Conservation (phyloP, 2,888 invertebrate species). For the Rhamphomyia laevipes region DNA sequence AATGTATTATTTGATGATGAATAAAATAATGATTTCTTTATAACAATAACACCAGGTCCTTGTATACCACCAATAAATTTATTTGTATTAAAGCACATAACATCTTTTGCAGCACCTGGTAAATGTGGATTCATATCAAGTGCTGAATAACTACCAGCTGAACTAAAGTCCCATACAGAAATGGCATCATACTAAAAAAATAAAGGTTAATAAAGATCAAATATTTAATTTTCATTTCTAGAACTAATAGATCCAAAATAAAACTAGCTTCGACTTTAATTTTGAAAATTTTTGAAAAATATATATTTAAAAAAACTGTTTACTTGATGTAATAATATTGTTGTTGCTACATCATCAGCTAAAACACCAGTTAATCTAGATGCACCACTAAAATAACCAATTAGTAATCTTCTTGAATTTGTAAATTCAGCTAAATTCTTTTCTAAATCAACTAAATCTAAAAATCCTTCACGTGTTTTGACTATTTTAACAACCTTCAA, state of each 20-base stretch:
- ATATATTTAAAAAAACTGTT: too few relatives aligned
- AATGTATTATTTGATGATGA: constrained; percentile 36
- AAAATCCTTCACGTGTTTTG: constrained; percentile 66
- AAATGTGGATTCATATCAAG: constrained; percentile 77
- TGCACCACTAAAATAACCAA: constrained; percentile 77
- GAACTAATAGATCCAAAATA: too few relatives aligned
- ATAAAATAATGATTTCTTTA: constrained; percentile 45
- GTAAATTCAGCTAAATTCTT: constrained; percentile 52
- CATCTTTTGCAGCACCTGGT: constrained; percentile 70
- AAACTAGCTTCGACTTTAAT: too few relatives aligned
- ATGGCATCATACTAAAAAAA: constrained; percentile 53
- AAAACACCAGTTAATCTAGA: constrained; percentile 84
- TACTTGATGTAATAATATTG: constrained; percentile 59
- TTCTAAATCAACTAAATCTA: constrained; percentile 67
- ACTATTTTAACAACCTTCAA: constrained; percentile 62
- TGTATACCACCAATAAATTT: constrained; percentile 86
- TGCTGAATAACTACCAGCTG: constrained; percentile 65
- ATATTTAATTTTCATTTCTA: too few relatives aligned
- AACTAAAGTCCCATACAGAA: constrained; percentile 83
- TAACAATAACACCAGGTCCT: constrained; percentile 52
- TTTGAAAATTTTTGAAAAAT: too few relatives aligned
- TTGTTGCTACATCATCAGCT: constrained; percentile 71
- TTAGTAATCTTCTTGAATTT: constrained; percentile 51
- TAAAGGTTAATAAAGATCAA: too few relatives aligned
- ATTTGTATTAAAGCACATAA: constrained; percentile 78